These are phyloP conservation scores for Drosophila affinis DNA, from an alignment of 2,888 invertebrate species.

Conservation along the genomic window DNA sequence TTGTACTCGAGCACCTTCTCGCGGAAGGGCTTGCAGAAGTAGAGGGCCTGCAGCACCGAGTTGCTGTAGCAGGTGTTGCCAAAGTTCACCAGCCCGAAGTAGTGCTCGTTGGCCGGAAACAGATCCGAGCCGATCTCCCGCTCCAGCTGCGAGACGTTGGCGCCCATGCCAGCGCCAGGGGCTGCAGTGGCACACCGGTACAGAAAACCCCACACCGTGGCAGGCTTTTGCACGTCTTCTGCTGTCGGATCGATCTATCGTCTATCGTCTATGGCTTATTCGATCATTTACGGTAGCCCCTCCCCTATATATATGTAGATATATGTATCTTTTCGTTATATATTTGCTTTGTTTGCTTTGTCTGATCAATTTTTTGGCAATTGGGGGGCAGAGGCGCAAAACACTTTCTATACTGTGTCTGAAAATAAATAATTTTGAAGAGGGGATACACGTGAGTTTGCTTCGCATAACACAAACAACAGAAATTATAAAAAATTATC, in stretches of 20 bases:
- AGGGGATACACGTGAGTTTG: constrained; percentile 83
- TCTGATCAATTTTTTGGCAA: too few species aligned
- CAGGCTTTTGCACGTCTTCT: constrained; percentile 37
- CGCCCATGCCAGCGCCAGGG: constrained; percentile 87
- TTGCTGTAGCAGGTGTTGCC: constrained; percentile 99
- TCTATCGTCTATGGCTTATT: constrained; percentile 16
- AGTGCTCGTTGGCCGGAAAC: constrained; percentile 99
- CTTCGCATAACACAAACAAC: constrained; percentile 74
- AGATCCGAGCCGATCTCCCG: constrained; percentile 99
- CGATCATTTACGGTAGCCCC: constrained; percentile 40
- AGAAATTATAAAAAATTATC: constrained; percentile 65
- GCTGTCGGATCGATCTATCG: constrained; percentile 11
- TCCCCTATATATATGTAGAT: constrained; percentile 30
- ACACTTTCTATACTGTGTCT: constrained; percentile 79
- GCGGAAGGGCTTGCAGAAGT: constrained; percentile 99
- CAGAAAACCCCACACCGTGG: constrained; percentile 66
- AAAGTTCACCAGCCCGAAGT: constrained; percentile 99
- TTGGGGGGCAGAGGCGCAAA: constrained; percentile 64
- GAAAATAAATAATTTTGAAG: constrained; percentile 84
- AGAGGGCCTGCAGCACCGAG: constrained; percentile 99
- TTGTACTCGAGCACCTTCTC: constrained; percentile 99
- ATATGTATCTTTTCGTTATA: constrained; percentile 49
- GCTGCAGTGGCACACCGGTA: constrained; percentile 70
- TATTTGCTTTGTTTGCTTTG: constrained; percentile 24
- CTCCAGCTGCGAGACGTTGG: constrained; percentile 99